A percentile compares a stretch with the other conserved stretches of the same genome.
Conservation (phyloP, 2,888 invertebrate species). For the Nymphalis urticae region DNA sequence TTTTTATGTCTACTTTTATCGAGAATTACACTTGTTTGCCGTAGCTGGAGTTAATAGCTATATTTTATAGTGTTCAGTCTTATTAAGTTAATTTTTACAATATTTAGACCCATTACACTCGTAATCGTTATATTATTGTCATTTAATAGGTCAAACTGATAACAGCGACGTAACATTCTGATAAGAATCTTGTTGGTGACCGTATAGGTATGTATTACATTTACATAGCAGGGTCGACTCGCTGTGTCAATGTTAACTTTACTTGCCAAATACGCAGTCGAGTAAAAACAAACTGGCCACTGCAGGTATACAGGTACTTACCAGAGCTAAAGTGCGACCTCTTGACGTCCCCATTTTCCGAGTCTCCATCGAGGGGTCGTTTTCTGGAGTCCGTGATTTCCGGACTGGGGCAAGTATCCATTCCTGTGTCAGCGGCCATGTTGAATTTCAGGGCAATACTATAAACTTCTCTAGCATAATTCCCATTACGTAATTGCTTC, state of each 20-base stretch:
- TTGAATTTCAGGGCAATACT: slow-evolving; percentile 83
- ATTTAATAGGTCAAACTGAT: slow-evolving; percentile 76
- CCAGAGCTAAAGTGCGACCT: slow-evolving; percentile 95
- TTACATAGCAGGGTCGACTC: slow-evolving; percentile 59
- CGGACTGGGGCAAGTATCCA: slow-evolving; percentile 96
- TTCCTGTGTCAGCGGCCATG: slow-evolving; percentile 96
- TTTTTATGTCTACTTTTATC: slow-evolving; percentile 29
- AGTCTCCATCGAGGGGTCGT: slow-evolving; percentile 92
- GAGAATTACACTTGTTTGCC: slow-evolving; percentile 27
- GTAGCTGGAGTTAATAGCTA: slow-evolving; percentile 27
- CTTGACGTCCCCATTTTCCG: slow-evolving; percentile 93
- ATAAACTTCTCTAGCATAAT: slow-evolving; percentile 81
- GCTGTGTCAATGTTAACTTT: slow-evolving; percentile 75
- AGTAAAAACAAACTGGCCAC: slow-evolving; percentile 54
- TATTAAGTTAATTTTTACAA: slow-evolving; percentile 35
- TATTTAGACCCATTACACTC: slow-evolving; percentile 47
- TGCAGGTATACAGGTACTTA: slow-evolving; percentile 73
- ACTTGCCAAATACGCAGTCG: slow-evolving; percentile 72
- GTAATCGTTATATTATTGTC: slow-evolving; percentile 57
- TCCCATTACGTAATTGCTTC: slow-evolving; percentile 81
- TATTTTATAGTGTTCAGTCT: slow-evolving; percentile 30
- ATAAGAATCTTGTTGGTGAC: slow-evolving; percentile 76
- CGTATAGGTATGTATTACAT: slow-evolving; percentile 53
- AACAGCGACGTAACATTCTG: slow-evolving; percentile 64
- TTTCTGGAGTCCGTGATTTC: slow-evolving; percentile 95